Percentiles rank a stretch among this genome's conserved stretches.
Evolutionary conservation across 2,888 invertebrate species (phyloP).

Genomic region (Ectemnius continuus): DNA sequence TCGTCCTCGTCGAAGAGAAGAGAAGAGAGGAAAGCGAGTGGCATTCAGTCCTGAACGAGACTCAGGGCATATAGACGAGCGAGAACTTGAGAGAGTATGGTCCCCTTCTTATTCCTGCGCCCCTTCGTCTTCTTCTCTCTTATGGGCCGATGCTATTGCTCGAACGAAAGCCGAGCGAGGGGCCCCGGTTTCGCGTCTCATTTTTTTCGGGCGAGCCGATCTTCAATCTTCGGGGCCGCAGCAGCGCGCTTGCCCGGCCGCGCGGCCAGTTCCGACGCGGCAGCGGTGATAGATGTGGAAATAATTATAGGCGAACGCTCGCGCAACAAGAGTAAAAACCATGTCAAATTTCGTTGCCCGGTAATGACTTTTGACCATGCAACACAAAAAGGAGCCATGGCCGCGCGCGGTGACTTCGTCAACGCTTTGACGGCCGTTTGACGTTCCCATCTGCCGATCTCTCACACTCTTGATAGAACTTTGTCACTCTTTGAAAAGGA

Average conservation of each 20-base stretch:
- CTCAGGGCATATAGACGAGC: conserved; percentile 60
- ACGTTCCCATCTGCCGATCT: conserved; percentile 19
- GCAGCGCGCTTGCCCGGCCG: conserved; percentile 48
- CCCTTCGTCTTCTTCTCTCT: conserved; percentile 34
- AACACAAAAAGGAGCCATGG: conserved; percentile 59
- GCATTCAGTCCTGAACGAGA: conserved; percentile 63
- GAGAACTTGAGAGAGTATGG: conserved; percentile 7
- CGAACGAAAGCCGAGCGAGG: conserved; percentile 43
- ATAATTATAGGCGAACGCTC: conserved; percentile 77
- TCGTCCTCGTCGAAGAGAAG: conserved; percentile 63
- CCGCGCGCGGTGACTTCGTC: conserved; percentile 21
- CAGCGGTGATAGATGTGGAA: conserved; percentile 76
- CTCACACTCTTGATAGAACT: no score
- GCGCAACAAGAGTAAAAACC: conserved; percentile 75
- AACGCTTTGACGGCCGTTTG: conserved; percentile 39
- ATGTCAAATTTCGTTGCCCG: conserved; percentile 74
- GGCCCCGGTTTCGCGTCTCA: conserved; percentile 67
- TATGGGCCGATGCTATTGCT: conserved; percentile 55
- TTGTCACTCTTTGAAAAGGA: no score
- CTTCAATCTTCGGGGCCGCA: conserved; percentile 69
- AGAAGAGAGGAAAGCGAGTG: conserved; percentile 62
- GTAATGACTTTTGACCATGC: conserved; percentile 76
- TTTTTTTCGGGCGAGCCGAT: conserved; percentile 69
- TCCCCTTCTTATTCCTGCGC: conserved; percentile 27
- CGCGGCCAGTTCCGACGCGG: conserved; percentile 61